Conservation (phyloP, 2,888 invertebrate species). For the Aleiodes leptofemur region DNA sequence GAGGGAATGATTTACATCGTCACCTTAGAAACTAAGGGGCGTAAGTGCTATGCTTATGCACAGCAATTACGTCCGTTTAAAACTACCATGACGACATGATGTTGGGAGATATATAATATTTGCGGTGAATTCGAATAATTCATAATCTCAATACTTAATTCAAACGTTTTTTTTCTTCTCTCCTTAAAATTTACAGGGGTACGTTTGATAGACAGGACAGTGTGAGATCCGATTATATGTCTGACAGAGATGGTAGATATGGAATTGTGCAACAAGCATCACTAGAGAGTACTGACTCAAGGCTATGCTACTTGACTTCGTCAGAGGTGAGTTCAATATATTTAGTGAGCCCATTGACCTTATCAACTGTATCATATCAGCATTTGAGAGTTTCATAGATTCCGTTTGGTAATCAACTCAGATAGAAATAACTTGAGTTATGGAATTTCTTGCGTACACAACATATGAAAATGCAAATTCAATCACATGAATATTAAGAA, state of each 20-base stretch:
- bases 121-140: no score
- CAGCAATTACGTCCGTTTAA: no score
- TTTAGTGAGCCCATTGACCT: slow-evolving; percentile 56
- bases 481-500: no score
- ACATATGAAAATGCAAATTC: no score
- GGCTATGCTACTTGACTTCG: slow-evolving; percentile 94
- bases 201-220: slow-evolving; percentile 93
- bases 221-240: slow-evolving; percentile 91
- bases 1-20: no score
- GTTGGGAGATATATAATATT: no score
- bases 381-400: not conserved
- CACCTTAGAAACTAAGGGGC: no score
- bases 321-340: slow-evolving; percentile 88
- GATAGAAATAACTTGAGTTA: no score
- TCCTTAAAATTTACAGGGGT: slow-evolving; percentile 79
- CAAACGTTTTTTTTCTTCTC: not conserved
- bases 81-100: no score
- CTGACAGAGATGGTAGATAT: slow-evolving; percentile 89
- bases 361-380: slow-evolving; percentile 38
- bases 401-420: slow-evolving; percentile 1
- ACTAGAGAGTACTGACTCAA: slow-evolving; percentile 94
- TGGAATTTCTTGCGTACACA: no score
- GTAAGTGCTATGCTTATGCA: no score
- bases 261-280: slow-evolving; percentile 96
- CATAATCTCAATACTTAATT: no score